A percentile compares a stretch with the other conserved stretches of the same genome.
Evolutionary conservation across 2,797 vertebrate genomes (phyloP).

Genomic region (Podargus strigoides): DNA sequence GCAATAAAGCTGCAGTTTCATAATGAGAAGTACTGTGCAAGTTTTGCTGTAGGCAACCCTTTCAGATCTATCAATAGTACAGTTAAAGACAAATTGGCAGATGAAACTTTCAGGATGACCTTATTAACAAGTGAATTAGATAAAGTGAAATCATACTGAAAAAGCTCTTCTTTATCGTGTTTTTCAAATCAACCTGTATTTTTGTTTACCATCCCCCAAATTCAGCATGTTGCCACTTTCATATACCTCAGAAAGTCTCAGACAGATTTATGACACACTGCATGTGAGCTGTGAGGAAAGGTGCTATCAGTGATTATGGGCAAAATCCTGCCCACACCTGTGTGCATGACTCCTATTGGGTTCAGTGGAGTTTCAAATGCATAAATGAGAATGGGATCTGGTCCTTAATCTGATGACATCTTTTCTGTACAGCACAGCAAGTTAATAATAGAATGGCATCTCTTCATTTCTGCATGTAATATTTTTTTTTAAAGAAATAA

Average conservation of each 20-base stretch:
- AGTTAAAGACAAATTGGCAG: constrained; percentile 22
- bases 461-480: constrained; percentile 41
- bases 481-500: constrained; percentile 6
- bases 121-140: constrained; percentile 14
- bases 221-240: constrained; percentile 42
- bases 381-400: background rate
- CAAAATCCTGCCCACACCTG: background rate
- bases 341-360: background rate
- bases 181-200: constrained; percentile 34
- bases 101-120: background rate
- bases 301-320: constrained; percentile 41
- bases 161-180: background rate
- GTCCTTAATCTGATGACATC: constrained; percentile 56
- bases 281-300: constrained; percentile 65
- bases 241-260: constrained; percentile 33
- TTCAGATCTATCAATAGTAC: constrained; percentile 2
- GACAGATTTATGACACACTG: constrained; percentile 51
- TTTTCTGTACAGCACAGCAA: constrained; percentile 40
- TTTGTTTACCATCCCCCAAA: constrained; percentile 38
- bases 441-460: constrained; percentile 71
- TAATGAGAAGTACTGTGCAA: background rate
- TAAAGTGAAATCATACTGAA: constrained; percentile 27
- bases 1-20: background rate
- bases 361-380: background rate
- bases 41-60: constrained; percentile 27